These are phyloP conservation scores for Stichodactyla mertensii DNA, from an alignment of 64 coral and sea anemone genomes.

Conservation along the genomic window DNA sequence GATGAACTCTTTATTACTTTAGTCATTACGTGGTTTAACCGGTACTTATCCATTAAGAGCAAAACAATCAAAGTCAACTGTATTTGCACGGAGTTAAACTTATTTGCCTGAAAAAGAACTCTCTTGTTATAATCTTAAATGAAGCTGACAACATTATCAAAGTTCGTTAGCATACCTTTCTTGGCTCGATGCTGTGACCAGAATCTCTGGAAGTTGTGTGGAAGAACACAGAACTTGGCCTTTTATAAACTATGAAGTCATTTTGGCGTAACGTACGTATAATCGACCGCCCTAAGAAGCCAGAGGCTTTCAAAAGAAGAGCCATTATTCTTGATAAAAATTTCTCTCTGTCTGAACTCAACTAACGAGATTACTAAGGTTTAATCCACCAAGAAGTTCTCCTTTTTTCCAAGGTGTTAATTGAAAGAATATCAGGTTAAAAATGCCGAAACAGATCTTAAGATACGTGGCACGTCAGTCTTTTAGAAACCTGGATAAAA, in stretches of 20 bases:
- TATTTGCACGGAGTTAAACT: too few relatives aligned
- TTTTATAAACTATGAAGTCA: not conserved
- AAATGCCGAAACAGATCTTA: too few relatives aligned
- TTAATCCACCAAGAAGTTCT: too few relatives aligned
- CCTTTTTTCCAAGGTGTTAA: not conserved
- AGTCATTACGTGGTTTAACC: not conserved
- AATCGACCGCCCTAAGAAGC: not conserved
- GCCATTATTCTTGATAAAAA: not conserved
- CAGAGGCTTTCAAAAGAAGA: slow-evolving; percentile 4
- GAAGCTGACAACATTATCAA: not conserved
- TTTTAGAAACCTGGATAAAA: too few relatives aligned
- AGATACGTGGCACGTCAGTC: not conserved
- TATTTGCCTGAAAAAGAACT: not conserved
- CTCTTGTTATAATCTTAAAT: too few relatives aligned
- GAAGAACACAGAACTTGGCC: not conserved
- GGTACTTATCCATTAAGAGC: not conserved
- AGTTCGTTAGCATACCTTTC: not conserved
- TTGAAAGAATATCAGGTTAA: not conserved
- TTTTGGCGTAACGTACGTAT: not conserved
- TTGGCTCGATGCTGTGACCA: not conserved
- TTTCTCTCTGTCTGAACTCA: too few relatives aligned
- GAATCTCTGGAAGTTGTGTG: slow-evolving; percentile 9
- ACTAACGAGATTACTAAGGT: too few relatives aligned
- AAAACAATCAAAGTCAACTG: not conserved
- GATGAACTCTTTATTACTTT: too few relatives aligned